phyloP scores from a whole-genome alignment of 2,888 invertebrate species.

The Ellobium chinense region DNA sequence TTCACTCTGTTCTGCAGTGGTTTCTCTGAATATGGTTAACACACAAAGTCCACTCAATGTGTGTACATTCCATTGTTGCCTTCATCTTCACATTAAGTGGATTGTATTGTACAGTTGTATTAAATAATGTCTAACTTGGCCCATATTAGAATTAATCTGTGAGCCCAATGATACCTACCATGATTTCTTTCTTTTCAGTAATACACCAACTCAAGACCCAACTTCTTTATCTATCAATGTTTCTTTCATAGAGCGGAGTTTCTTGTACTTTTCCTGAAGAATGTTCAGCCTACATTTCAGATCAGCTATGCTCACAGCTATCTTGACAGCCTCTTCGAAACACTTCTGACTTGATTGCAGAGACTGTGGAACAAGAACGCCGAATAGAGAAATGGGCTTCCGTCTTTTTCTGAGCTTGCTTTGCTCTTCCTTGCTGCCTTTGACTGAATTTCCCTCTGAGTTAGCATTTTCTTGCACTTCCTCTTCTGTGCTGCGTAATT shows the following conservation, averaged over 20 bases:
- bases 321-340: conserved; percentile 25
- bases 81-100: too few species aligned
- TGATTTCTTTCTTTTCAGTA: too few species aligned
- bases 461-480: background rate
- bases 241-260: background rate
- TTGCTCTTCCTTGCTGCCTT: background rate
- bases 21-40: too few species aligned
- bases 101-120: too few species aligned
- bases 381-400: conserved; percentile 27
- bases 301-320: conserved; percentile 32
- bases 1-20: too few species aligned
- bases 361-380: conserved; percentile 21
- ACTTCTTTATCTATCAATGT: too few species aligned
- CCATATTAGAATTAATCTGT: too few species aligned
- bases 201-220: too few species aligned
- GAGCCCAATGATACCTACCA: too few species aligned
- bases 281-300: conserved; percentile 1
- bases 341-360: conserved; percentile 11
- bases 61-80: too few species aligned
- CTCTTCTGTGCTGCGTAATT: background rate
- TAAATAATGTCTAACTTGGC: too few species aligned
- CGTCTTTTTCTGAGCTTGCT: background rate
- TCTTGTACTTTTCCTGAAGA: background rate
- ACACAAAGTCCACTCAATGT: too few species aligned
- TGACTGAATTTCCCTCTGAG: background rate